Evolutionary conservation across 2,888 invertebrate genomes (phyloP).

Genomic region (Nysson spinosus): DNA sequence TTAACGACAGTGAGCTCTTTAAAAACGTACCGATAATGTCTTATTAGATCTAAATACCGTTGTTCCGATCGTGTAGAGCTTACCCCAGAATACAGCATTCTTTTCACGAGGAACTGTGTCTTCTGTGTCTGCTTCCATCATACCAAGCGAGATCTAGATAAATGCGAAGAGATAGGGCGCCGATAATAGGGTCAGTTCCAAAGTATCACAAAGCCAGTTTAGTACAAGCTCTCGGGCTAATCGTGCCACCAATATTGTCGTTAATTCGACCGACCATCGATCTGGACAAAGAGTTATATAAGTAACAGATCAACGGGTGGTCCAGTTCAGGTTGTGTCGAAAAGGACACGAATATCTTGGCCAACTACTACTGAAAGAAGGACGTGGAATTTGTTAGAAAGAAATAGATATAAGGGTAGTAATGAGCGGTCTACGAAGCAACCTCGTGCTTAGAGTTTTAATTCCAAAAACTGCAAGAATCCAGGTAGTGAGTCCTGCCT

Average conservation of each 20-base stretch:
- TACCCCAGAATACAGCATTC: background rate
- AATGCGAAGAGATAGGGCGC: slow-evolving; percentile 40
- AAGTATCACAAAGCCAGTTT: slow-evolving; percentile 61
- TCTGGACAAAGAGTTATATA: slow-evolving; percentile 49
- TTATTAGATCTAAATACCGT: background rate
- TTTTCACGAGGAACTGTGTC: background rate
- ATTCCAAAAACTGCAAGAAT: slow-evolving; percentile 53
- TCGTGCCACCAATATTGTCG: slow-evolving; percentile 61
- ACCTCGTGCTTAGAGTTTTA: slow-evolving; percentile 58
- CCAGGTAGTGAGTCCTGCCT: slow-evolving; percentile 58
- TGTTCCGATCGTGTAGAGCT: background rate
- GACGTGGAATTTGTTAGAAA: background rate
- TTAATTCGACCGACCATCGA: slow-evolving; percentile 53
- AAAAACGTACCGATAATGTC: background rate
- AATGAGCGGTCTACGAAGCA: slow-evolving; percentile 7
- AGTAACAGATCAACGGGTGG: slow-evolving; percentile 61
- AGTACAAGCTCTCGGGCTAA: slow-evolving; percentile 50
- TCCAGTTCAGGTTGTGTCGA: slow-evolving; percentile 45
- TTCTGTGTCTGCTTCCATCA: too few species aligned
- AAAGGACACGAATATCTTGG: background rate
- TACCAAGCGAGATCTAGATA: slow-evolving; percentile 14
- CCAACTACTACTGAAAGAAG: background rate
- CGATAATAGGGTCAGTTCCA: slow-evolving; percentile 61
- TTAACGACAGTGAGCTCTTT: background rate
- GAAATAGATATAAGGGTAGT: background rate